phyloP scores from a whole-genome alignment of 2,113 vertebrate species.

The Cyphomyrus plagiostoma region DNA sequence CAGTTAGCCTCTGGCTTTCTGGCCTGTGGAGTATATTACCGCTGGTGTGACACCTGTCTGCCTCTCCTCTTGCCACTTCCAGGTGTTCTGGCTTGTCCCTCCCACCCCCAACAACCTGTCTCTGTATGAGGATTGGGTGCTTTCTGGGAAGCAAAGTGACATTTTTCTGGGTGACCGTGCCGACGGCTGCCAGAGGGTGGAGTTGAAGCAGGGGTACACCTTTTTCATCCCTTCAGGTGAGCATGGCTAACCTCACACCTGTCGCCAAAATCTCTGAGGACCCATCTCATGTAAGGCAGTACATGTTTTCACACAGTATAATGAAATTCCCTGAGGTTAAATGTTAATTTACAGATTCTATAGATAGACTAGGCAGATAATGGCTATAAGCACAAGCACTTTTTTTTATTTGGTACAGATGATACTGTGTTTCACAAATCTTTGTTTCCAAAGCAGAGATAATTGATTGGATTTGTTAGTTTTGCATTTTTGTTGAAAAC shows the following conservation, averaged over 20 bases:
- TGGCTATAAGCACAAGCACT: not conserved
- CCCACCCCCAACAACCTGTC: conserved; percentile 85
- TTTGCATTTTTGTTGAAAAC: conserved; percentile 1
- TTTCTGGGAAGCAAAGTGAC: conserved; percentile 94
- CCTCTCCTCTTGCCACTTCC: conserved; percentile 35
- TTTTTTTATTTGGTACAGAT: not conserved
- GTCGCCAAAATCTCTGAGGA: not conserved
- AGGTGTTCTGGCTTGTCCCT: conserved; percentile 98
- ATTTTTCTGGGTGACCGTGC: conserved; percentile 90
- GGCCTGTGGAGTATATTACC: not conserved
- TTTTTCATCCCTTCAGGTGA: conserved; percentile 97
- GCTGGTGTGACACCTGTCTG: not conserved
- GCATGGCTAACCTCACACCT: not conserved
- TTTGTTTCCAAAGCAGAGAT: not conserved
- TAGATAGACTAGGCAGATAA: not conserved
- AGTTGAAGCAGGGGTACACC: conserved; percentile 85
- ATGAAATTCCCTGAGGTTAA: not conserved
- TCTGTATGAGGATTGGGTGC: conserved; percentile 95
- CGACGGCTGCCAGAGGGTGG: conserved; percentile 90
- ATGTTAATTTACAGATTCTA: not conserved
- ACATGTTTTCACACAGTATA: not conserved
- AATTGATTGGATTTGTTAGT: not conserved
- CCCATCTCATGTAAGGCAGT: not conserved
- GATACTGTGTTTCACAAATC: not conserved
- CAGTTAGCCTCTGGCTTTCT: not conserved